A percentile compares a stretch with the other conserved stretches of the same genome.
Evolutionary conservation across 2,113 vertebrate species (phyloP).

Genomic region (Globicephala melas): DNA sequence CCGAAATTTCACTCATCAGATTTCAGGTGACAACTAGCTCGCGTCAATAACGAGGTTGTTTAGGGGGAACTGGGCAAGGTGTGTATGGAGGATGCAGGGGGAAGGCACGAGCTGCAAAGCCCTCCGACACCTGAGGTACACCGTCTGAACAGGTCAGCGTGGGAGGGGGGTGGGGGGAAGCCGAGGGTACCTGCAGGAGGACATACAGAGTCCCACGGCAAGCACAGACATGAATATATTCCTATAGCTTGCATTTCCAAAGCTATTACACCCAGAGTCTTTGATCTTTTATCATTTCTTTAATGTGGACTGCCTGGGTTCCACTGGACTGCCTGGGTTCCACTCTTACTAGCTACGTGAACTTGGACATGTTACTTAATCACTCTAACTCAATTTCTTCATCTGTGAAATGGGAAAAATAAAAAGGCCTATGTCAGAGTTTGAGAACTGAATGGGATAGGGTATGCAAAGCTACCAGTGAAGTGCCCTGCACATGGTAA

Average conservation of each 20-base stretch:
- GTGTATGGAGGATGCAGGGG: rapidly evolving
- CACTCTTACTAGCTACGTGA: neutral
- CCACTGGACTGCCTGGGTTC: neutral
- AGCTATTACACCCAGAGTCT: neutral
- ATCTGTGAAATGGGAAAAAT: neutral
- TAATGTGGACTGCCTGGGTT: neutral
- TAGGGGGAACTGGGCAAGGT: neutral
- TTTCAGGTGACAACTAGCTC: neutral
- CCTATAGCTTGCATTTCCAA: neutral
- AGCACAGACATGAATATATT: neutral
- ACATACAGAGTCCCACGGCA: neutral
- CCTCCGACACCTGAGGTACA: neutral
- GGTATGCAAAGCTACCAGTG: neutral
- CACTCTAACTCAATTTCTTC: neutral
- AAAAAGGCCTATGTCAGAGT: neutral
- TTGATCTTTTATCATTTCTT: neutral
- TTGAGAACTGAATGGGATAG: neutral
- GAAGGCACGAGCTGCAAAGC: neutral
- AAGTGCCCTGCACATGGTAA: neutral
- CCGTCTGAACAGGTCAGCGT: neutral
- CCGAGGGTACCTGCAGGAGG: neutral
- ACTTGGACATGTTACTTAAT: neutral
- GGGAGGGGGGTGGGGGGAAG: neutral
- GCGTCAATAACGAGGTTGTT: neutral
- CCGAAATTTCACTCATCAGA: neutral